A percentile compares a stretch with the other conserved stretches of the same genome.
These are phyloP conservation scores for Gavialis gangeticus DNA, from an alignment of 2,113 vertebrate genomes.

Conservation along the genomic window DNA sequence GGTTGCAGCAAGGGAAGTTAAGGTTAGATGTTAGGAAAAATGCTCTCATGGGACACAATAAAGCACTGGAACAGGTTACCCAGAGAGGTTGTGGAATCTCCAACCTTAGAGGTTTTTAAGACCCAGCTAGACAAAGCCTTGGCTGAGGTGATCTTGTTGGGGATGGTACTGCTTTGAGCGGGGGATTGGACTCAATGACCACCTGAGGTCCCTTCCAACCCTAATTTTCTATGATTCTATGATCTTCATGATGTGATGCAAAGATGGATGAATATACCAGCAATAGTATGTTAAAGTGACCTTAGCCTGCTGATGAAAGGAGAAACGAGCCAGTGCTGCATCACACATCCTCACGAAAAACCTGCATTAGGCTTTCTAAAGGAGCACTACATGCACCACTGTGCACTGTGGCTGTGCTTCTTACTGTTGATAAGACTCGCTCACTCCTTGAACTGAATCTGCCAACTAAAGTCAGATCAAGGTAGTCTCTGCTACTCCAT, in stretches of 20 bases:
- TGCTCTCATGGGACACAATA: no score
- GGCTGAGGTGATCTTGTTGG: no score
- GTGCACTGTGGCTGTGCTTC: not conserved
- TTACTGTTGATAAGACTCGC: not conserved
- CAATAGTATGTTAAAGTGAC: rapidly evolving
- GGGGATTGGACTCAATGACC: no score
- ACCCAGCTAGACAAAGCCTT: no score
- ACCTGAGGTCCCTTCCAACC: no score
- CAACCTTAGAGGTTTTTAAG: no score
- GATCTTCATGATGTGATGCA: not conserved
- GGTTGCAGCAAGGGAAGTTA: no score
- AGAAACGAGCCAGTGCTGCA: not conserved
- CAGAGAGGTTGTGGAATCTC: no score
- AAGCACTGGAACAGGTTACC: no score
- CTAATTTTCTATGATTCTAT: no score
- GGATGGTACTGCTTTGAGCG: no score
- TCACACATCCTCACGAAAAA: not conserved
- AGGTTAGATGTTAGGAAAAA: no score
- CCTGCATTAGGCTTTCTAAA: not conserved
- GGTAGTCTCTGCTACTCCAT: not conserved
- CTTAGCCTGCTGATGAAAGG: not conserved
- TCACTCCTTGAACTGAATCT: not conserved
- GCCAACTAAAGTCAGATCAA: not conserved
- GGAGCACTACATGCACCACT: not conserved
- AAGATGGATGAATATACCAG: not conserved